Base-by-base conservation (phyloP, 2,888 invertebrate species). In the Spodoptera picta region DNA sequence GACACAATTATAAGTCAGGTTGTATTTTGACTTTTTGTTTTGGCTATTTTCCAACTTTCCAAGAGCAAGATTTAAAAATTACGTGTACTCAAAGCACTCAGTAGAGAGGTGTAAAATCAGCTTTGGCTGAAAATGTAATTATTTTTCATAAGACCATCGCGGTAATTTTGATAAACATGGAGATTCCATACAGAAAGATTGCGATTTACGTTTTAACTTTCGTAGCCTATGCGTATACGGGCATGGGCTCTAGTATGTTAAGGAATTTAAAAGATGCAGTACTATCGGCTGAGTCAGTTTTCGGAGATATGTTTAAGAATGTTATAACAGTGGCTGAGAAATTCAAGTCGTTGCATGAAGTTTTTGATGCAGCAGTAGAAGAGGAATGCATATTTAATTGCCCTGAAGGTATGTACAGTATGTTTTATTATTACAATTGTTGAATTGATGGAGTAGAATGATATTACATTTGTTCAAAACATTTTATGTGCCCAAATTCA, bases 341-440 rank as follows among this genome's bases (percentile, higher is more conserved):
- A 84, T 96, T 98, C 79, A 96, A 96, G 80, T 96, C 96, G 12
- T 95, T 98, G 54, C 97, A 98, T 81, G 97, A 98, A 79, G 96
- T 98, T 5, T 97, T 98, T 80, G 97, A 98, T 90, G 97, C 97
- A 3, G 98, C 98, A 14, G 97, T 98, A 1, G 98, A 98, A 81
- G 98, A 98, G 87, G 96, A 97, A 62, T 98, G 98, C 81, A 87
- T 97, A 63, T 98, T 95, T 88, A 95, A 95, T 61, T 98, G 98
- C 86, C 96, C 97, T 27, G 95, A 95, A 87, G 97, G 98, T 97
- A 92, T 43, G 48, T 57, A 46, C 49, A 42, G 52, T 42, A 53
- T 5, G 19, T 5, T 27, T 27, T 27, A 27, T 5, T 27, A 27
- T 27, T 4, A 27, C 27, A 27, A 19, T 4, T 27, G 3, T 27